Evolutionary conservation across 1,140 invertebrate genomes (phyloP), one percentile per base, ranked within the genome.

Genomic region (Anastrepha ludens): DNA sequence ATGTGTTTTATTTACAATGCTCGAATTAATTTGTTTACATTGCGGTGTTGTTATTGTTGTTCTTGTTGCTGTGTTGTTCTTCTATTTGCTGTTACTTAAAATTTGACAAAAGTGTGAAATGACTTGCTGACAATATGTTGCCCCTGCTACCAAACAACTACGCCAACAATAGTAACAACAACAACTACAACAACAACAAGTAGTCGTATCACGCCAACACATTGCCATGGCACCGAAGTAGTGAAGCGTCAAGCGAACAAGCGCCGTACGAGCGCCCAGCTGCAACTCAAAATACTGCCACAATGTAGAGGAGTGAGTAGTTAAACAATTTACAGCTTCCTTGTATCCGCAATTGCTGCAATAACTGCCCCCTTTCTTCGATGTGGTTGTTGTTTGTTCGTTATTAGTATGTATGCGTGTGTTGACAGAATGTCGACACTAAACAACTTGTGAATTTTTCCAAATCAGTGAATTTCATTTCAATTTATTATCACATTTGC

Each of bases 401-500:
- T 29, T 29, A 29, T n/a, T n/a, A n/a, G n/a, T 29, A 29, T 50
- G 74, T 55, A 39, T 55, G 74, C 11, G 50, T 81, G 74, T 81
- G 74, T 81, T 81, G 74, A 65, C 62, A 47, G 58, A 65, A 62
- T 59, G 55, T 7, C 85, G 44, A 62, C 85, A 86, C 9, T 20
- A 11, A 60, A 86, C 85, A 86, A 86, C 50, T 87, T 87, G 86
- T 87, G 86, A 87, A 87, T 58, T 87, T 55, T 87, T 87, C 86
- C 86, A 70, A 70, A 87, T 87, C 86, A 87, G 60, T 87, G 86
- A 87, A 29, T 78, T 87, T 87, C 60, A 65, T 87, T 87, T 87
- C 86, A 87, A 87, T 87, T 74, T 70, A 58, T 74, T 78, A 67
- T 60, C 85, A 60, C 58, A 86, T 86, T 86, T 20, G 85, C 62